phyloP scores from a whole-genome alignment of 2,888 invertebrate species.

The Heliconius aoede region DNA sequence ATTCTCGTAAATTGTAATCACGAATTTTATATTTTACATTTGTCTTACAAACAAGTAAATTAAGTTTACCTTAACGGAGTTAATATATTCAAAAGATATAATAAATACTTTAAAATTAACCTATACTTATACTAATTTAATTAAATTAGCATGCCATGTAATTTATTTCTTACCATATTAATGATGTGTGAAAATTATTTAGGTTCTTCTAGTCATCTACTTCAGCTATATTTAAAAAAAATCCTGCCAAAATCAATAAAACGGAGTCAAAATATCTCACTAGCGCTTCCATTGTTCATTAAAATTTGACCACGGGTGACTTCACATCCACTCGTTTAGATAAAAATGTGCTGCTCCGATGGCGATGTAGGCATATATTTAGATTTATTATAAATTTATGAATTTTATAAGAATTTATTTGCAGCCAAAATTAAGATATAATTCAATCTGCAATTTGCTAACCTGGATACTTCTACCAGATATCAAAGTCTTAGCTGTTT shows the following conservation, averaged over 20 bases:
- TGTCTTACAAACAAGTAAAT: no score
- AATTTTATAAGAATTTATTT: background rate
- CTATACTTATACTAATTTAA: no score
- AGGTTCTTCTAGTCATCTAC: no score
- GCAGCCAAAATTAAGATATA: background rate
- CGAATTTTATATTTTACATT: no score
- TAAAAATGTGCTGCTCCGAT: background rate
- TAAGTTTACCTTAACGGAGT: no score
- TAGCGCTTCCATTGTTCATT: background rate
- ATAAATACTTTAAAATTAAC: no score
- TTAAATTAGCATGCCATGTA: no score
- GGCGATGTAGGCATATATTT: background rate
- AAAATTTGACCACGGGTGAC: background rate
- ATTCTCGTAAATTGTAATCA: no score
- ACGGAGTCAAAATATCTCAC: background rate
- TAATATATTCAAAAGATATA: no score
- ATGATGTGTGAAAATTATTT: no score
- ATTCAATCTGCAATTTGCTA: background rate
- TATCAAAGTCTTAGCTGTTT: slow-evolving; percentile 1
- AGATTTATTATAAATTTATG: background rate
- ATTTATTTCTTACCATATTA: no score
- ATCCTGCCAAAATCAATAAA: background rate
- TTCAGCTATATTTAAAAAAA: no score
- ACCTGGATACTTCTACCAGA: slow-evolving; percentile 20
- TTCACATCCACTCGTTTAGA: slow-evolving; percentile 1